Percentiles rank a stretch among this genome's conserved stretches.
Evolutionary conservation across 2,797 vertebrate genomes (phyloP).

Genomic region (Botia almorhae): DNA sequence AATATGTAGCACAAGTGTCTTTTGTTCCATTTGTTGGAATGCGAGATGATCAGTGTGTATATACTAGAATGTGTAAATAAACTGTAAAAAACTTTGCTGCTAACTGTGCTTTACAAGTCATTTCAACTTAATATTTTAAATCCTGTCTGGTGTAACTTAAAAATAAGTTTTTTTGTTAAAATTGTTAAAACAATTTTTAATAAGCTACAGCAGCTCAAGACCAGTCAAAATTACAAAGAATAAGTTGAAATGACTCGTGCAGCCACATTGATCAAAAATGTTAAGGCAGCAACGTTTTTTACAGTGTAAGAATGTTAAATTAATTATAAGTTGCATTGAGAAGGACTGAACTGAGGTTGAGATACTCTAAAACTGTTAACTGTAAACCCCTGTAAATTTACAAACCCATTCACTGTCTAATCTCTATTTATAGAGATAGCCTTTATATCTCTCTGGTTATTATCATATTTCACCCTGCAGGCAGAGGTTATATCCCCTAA

Average conservation of each 20-base stretch:
- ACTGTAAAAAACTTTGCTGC: no score
- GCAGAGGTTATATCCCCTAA: conserved; percentile 10
- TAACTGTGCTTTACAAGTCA: no score
- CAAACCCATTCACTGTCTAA: background rate
- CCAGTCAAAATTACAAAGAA: no score
- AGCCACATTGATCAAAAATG: no score
- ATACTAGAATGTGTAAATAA: conserved; percentile 5
- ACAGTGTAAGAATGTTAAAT: conserved; percentile 15
- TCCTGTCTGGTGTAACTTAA: no score
- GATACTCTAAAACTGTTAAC: conserved; percentile 29
- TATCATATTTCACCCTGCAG: conserved; percentile 44
- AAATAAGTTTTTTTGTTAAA: no score
- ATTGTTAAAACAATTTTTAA: no score
- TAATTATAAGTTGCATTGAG: background rate
- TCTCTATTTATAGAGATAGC: background rate
- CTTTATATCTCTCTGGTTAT: background rate
- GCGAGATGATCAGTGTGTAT: background rate
- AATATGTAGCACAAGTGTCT: background rate
- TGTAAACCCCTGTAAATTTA: conserved; percentile 4
- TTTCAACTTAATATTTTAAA: no score
- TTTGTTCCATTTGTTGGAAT: background rate
- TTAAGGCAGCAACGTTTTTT: no score
- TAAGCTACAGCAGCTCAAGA: no score
- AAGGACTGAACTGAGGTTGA: conserved; percentile 7
- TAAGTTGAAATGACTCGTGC: no score